Evolutionary conservation across 2,888 invertebrate genomes (phyloP).

Genomic region (Biston betularia): DNA sequence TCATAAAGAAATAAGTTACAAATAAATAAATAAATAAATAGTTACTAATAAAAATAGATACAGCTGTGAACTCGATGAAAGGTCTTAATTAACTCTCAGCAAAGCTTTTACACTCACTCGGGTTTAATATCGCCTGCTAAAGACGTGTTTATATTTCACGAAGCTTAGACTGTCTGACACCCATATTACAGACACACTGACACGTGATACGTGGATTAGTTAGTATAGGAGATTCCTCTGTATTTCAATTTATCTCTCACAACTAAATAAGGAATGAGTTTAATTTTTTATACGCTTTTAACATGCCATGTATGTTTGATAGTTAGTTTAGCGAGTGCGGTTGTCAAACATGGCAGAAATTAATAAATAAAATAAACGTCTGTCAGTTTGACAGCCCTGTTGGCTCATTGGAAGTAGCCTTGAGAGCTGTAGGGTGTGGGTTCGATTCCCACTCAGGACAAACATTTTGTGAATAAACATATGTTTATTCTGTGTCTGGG

Average conservation of each 20-base stretch:
- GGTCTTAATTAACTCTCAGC: constrained; percentile 2
- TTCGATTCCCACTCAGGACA: too few species aligned
- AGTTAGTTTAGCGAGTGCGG: too few species aligned
- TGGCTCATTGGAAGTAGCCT: too few species aligned
- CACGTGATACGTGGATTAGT: constrained; percentile 14
- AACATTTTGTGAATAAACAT: too few species aligned
- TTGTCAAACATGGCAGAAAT: too few species aligned
- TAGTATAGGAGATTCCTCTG: neutral
- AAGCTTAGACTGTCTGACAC: constrained; percentile 10
- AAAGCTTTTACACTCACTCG: constrained; percentile 1
- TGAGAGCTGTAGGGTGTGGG: too few species aligned
- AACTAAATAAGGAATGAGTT: neutral
- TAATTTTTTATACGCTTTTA: neutral
- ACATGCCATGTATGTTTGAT: too few species aligned
- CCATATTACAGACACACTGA: constrained; percentile 5
- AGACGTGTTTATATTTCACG: constrained; percentile 20
- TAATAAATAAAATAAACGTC: too few species aligned
- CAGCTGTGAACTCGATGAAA: neutral
- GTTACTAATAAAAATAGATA: neutral
- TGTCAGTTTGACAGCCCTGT: too few species aligned
- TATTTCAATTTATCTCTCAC: neutral
- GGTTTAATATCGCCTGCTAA: constrained; percentile 5
- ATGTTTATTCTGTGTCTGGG: too few species aligned
- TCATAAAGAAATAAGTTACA: too few species aligned
- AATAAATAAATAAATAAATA: too few species aligned